phyloP scores from a whole-genome alignment of 2,113 vertebrate genomes.

The Castor canadensis region DNA sequence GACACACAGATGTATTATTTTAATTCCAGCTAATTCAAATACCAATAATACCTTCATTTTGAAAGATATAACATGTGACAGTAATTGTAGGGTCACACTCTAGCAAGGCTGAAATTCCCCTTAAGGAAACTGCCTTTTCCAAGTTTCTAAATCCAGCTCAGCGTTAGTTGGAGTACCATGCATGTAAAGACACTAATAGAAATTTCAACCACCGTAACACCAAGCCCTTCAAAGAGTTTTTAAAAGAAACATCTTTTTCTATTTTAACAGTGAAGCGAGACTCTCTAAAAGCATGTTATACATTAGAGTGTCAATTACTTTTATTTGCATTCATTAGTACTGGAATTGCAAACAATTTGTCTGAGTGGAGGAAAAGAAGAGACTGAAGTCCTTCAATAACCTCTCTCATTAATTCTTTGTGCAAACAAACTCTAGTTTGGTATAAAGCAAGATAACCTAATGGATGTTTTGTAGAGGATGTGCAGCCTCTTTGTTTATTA shows the following conservation, averaged over 20 bases:
- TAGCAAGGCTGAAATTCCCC: background rate
- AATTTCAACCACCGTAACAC: background rate
- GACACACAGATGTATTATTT: background rate
- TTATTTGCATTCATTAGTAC: constrained; percentile 59
- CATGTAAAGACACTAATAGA: background rate
- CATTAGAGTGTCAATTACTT: constrained; percentile 33
- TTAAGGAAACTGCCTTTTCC: background rate
- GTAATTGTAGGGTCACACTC: background rate
- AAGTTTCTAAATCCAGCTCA: background rate
- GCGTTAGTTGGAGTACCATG: background rate
- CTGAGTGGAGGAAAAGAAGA: background rate
- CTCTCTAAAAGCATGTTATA: constrained; percentile 6
- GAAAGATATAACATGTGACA: background rate
- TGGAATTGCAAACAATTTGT: constrained; percentile 64
- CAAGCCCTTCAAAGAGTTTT: background rate
- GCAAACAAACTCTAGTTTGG: constrained; percentile 72
- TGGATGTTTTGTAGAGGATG: constrained; percentile 76
- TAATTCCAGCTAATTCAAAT: background rate
- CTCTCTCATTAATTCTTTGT: constrained; percentile 70
- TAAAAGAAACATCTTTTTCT: constrained; percentile 46
- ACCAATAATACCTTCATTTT: background rate
- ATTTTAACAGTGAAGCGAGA: constrained; percentile 12
- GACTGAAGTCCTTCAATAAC: constrained; percentile 72
- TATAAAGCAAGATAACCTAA: constrained; percentile 77
- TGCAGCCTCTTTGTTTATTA: constrained; percentile 68